Conservation (phyloP, 2,113 vertebrate species). For the Calidris pygmaea region DNA sequence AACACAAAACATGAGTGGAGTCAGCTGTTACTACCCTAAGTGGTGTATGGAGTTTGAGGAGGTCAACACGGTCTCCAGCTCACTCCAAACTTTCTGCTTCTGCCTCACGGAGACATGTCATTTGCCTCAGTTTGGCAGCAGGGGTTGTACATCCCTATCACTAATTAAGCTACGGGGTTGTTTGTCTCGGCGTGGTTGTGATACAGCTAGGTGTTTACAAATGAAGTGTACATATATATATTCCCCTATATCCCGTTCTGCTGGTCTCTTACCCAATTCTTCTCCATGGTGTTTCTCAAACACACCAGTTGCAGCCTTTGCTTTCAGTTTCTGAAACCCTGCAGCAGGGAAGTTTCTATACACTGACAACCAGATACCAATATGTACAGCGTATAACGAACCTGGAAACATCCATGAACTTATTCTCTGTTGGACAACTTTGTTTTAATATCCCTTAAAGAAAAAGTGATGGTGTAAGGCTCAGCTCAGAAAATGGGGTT, state of each 20-base stretch:
- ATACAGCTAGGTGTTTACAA: background rate
- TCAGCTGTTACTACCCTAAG: background rate
- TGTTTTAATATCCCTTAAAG: background rate
- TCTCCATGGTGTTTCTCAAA: background rate
- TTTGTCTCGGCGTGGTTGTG: background rate
- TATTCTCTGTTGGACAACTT: background rate
- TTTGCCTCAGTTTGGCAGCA: background rate
- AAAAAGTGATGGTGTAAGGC: background rate
- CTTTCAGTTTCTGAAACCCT: constrained; percentile 12
- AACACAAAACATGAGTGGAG: constrained; percentile 4
- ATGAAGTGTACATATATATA: background rate
- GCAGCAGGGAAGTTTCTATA: background rate
- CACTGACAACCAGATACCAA: background rate
- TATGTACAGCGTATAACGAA: background rate
- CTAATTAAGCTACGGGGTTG: background rate
- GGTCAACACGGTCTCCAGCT: background rate
- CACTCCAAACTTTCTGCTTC: background rate
- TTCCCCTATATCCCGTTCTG: background rate
- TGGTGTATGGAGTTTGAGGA: background rate
- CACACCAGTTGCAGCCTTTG: background rate
- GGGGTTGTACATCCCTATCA: background rate
- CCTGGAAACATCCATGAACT: background rate
- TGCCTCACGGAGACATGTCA: background rate
- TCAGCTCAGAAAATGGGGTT: background rate
- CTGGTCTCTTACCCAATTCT: background rate